Evolutionary conservation across 2,113 vertebrate genomes (phyloP).

Genomic region (Menura novaehollandiae): DNA sequence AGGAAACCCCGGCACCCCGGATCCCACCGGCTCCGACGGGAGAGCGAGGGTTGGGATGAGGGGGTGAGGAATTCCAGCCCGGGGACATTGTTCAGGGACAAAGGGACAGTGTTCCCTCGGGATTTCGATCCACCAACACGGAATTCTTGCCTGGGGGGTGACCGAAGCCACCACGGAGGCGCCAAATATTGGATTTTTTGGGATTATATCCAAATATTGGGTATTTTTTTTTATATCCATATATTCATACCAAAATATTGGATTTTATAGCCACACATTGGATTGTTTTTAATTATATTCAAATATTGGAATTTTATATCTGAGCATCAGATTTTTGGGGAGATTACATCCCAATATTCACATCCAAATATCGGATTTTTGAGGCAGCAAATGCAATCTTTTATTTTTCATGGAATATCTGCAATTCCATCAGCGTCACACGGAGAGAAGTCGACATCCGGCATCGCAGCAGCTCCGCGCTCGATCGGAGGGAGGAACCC

Average conservation of each 20-base stretch:
- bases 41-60: neutral
- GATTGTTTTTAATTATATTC: too few relatives aligned
- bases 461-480: neutral
- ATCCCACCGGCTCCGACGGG: neutral
- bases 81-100: neutral
- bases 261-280: too few relatives aligned
- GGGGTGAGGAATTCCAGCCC: slow-evolving; percentile 39
- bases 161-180: neutral
- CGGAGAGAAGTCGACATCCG: neutral
- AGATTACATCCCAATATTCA: neutral
- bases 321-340: neutral
- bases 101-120: neutral
- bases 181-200: neutral
- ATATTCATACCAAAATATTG: too few relatives aligned
- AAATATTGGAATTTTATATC: neutral
- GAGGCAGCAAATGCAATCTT: neutral
- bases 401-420: neutral
- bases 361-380: rapidly evolving
- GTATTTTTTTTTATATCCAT: neutral
- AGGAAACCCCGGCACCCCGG: neutral
- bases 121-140: neutral
- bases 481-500: neutral
- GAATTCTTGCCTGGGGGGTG: neutral
- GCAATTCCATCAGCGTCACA: neutral
- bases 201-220: neutral